Base-by-base conservation (phyloP, 2,797 vertebrate genomes). In the Cygnus olor region DNA sequence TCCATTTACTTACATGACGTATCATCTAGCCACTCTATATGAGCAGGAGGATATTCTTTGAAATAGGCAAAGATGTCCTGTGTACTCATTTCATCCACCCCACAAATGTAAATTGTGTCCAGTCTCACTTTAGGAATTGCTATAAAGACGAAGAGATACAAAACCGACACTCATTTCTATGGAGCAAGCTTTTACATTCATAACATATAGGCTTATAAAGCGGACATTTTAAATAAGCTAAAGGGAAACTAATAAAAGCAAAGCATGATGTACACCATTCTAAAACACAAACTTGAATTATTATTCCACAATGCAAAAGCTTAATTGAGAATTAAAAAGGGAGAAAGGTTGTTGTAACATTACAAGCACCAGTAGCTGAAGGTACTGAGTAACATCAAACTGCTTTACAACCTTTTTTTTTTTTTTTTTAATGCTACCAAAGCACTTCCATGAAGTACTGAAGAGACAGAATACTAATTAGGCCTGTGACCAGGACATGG, bases 1-100 rank as follows among this genome's bases (percentile, higher is more conserved):
- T 66, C 20, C 4, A 3, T 65, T 36, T 78, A 98, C 99, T 99
- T 97, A 99, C 99, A 99, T 32, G 99, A 99, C 1, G 98, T 97
- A 92, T 99, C 99, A 56, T 99, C 99, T 54, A 99, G 98, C 99
- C 99, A 99, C 97, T 99, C 99, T 2, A 99, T 99, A 94, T 99
- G 99, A 28, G 99, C 99, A 2, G 99, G 99, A 58, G 99, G 99
- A 90, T 99, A 99, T 69, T 99, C 99, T 88, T 99, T 99, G 94
- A 99, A 99, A 87, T 99, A 99, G 14, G 98, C 98, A 68, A 99
- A 99, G 80, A 99, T 97, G 72, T 99, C 99, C 95, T 99, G 98
- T 10, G 99, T 99, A 94, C 99, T 99, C 99, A 99, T 99, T 94
- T 99, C 99, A 85, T 99, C 99, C 40, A 99, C 99, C 4, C 99